Evolutionary conservation across 2,888 invertebrate species (phyloP).

Genomic region (Papilio demoleus): DNA sequence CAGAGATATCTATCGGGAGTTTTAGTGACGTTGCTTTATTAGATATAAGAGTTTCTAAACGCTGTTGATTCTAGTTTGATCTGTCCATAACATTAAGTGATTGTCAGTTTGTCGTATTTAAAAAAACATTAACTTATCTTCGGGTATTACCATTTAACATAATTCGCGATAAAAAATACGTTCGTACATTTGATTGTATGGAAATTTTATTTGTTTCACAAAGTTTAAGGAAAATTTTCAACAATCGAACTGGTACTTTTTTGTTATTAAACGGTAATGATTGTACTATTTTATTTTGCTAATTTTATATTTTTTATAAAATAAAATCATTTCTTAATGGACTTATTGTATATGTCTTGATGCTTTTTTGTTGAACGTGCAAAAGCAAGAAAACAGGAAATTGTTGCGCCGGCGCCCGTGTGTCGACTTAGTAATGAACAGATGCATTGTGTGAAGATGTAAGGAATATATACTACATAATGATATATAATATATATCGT

Average conservation of each 20-base stretch:
- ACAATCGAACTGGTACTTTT: neutral
- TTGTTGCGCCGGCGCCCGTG: slow-evolving; percentile 57
- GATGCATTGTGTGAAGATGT: slow-evolving; percentile 23
- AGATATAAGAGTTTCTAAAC: neutral
- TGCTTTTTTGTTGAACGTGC: slow-evolving; percentile 51
- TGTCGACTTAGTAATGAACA: slow-evolving; percentile 56
- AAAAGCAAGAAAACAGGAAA: slow-evolving; percentile 70
- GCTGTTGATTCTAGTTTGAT: too few species aligned
- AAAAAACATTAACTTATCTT: slow-evolving; percentile 33
- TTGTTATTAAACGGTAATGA: neutral
- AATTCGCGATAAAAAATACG: slow-evolving; percentile 30
- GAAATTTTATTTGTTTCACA: neutral
- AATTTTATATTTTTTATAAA: too few species aligned
- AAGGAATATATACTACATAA: neutral
- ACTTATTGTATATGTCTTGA: slow-evolving; percentile 44
- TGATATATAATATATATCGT: slow-evolving; percentile 6
- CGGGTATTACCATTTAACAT: slow-evolving; percentile 40
- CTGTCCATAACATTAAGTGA: too few species aligned
- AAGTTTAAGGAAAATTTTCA: neutral
- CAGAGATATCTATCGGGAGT: slow-evolving; percentile 17
- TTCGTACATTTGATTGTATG: slow-evolving; percentile 10
- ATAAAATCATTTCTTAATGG: slow-evolving; percentile 41
- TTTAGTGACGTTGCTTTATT: slow-evolving; percentile 13
- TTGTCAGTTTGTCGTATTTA: slow-evolving; percentile 5
- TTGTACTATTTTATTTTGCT: neutral